phyloP scores from a whole-genome alignment of 2,888 invertebrate species.

The Cheilosia urbana region DNA sequence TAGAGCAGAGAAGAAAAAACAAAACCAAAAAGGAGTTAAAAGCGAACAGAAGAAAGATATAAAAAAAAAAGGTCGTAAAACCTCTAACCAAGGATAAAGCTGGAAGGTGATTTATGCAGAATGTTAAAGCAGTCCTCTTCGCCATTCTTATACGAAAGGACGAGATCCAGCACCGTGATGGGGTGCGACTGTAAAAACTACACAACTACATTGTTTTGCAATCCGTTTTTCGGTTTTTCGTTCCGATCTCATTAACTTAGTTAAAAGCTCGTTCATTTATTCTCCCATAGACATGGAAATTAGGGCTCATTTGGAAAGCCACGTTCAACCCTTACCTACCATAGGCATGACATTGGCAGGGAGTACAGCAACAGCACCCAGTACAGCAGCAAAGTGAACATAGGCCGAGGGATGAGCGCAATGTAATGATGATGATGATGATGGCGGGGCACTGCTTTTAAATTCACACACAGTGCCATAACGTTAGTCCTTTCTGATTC shows the following conservation, averaged over 20 bases:
- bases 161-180: too few species aligned
- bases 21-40: conserved; percentile 15
- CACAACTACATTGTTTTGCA: conserved; percentile 65
- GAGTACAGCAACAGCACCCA: not conserved
- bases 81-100: conserved; percentile 68
- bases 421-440: conserved; percentile 40
- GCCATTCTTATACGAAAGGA: not conserved
- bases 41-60: conserved; percentile 45
- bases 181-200: conserved; percentile 34
- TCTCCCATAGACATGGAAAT: conserved; percentile 73
- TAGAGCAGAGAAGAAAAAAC: not conserved
- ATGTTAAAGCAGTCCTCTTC: conserved; percentile 55
- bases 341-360: conserved; percentile 15
- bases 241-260: conserved; percentile 75
- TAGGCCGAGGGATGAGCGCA: conserved; percentile 38
- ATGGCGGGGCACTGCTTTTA: conserved; percentile 43
- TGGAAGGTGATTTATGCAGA: conserved; percentile 74
- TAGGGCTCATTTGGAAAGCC: conserved; percentile 70
- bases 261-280: conserved; percentile 73
- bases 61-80: conserved; percentile 34
- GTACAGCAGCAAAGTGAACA: conserved; percentile 21
- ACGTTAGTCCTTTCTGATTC: conserved; percentile 61
- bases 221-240: conserved; percentile 71
- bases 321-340: conserved; percentile 46
- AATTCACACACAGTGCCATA: conserved; percentile 71